Base-by-base conservation (phyloP, 2,113 vertebrate species). In the Carlito syrichta region DNA sequence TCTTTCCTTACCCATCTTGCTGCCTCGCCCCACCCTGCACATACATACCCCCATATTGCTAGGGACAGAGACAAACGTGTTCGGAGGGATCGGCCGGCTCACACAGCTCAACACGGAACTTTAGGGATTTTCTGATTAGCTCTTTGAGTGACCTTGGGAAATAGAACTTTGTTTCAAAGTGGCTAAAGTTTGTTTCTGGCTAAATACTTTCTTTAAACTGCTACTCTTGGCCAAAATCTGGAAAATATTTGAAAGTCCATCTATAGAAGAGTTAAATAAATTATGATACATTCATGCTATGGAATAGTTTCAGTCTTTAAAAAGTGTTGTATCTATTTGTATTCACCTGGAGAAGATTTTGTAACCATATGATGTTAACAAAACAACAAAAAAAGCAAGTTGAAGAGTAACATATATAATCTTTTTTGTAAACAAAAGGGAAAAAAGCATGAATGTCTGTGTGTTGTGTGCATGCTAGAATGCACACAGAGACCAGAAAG, bases 1-100 rank as follows among this genome's bases (percentile, higher is more conserved):
- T 38, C 79, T 38, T n/a, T n/a, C 19, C 74, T 63, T 8, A 25
- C 2, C 58, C 52, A 35, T 69, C 32, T 20, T 5, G 38, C 11
- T 3, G 6, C 6, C 13, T 5, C 40, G 23, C 1, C 0, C 1
- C 6, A 0, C 11, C 9, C n/a, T n/a, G n/a, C n/a, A n/a, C n/a
- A n/a, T n/a, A n/a, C n/a, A n/a, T n/a, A n/a, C n/a, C 27, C 5
- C 38, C 48, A 17, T 8, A 22, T 0, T 9, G 66, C 32, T 3
- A 7, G 35, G 60, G 62, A 20, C 69, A 16, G 6, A 68, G 50
- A 50, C 13, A 35, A 43, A 8, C 6, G 5, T 8, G 45, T 0
- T 35, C 14, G 68, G 17, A 22, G n/a, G 8, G 23, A 69, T 45
- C 5, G 10, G 0, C 25, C 1, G 0, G 63, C 14, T 58, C 79